Percentiles rank a stretch among this genome's conserved stretches.
Evolutionary conservation across 2,888 invertebrate species (phyloP).

Genomic region (Polydrusus pterygomalis): DNA sequence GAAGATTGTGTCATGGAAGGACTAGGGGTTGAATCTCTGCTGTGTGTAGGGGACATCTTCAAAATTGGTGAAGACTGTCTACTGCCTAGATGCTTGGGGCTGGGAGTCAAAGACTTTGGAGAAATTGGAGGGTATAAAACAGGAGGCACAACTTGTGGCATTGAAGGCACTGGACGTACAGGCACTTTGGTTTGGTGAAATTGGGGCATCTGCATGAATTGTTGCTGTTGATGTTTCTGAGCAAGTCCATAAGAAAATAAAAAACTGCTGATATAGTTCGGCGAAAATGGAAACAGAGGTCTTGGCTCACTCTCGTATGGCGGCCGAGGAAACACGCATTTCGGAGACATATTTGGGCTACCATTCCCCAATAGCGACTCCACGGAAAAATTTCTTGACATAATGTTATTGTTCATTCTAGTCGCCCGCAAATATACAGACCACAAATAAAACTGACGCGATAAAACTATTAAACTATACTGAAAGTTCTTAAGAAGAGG

Average conservation of each 20-base stretch:
- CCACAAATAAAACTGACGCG: slow-evolving; percentile 1
- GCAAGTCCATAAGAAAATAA: slow-evolving; percentile 79
- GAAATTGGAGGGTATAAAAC: slow-evolving; percentile 31
- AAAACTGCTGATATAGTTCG: slow-evolving; percentile 79
- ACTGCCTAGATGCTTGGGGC: slow-evolving; percentile 56
- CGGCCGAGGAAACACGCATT: slow-evolving; percentile 71
- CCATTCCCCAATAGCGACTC: slow-evolving; percentile 85
- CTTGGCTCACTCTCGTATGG: slow-evolving; percentile 64
- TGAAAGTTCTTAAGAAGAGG: slow-evolving; percentile 16
- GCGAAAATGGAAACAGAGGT: slow-evolving; percentile 79
- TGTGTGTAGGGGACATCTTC: slow-evolving; percentile 64
- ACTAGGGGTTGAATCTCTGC: slow-evolving; percentile 76
- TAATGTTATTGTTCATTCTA: slow-evolving; percentile 69
- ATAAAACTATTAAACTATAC: slow-evolving; percentile 40
- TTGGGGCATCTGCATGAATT: slow-evolving; percentile 67
- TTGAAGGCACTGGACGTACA: slow-evolving; percentile 66
- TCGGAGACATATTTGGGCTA: slow-evolving; percentile 73
- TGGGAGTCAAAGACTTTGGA: slow-evolving; percentile 33
- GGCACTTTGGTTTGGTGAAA: slow-evolving; percentile 59
- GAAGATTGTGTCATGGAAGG: slow-evolving; percentile 72
- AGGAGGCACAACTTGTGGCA: slow-evolving; percentile 61
- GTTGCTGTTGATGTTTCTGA: slow-evolving; percentile 73
- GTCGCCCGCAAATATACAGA: slow-evolving; percentile 7
- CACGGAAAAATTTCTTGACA: slow-evolving; percentile 89
- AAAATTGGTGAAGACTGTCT: slow-evolving; percentile 58